Evolutionary conservation across 2,888 invertebrate species (phyloP), one percentile per base, ranked within the genome.

Genomic region (Xylota segnis): DNA sequence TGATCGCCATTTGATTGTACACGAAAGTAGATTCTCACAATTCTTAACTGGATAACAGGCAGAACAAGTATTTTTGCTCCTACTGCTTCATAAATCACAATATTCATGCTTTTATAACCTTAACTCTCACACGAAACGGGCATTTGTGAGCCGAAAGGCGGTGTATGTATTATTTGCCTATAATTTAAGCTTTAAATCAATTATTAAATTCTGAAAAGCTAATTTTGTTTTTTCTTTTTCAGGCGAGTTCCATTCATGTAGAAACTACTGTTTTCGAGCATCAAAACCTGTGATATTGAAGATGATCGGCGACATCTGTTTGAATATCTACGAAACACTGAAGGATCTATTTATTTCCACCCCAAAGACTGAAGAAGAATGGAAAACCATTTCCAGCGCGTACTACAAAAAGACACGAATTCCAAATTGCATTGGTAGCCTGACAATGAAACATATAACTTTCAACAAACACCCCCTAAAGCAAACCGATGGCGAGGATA

Each of bases 161-260:
- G n/a, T n/a, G n/a, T n/a, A n/a, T n/a, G n/a, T n/a, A n/a, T n/a
- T n/a, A n/a, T n/a, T n/a, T n/a, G n/a, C n/a, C n/a, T n/a, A n/a
- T n/a, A n/a, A n/a, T n/a, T n/a, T n/a, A 23, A 23, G 23, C 23
- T 23, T 23, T 23, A 23, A 23, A 23, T 23, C 23, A 23, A 23
- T 23, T 23, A 23, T 23, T 23, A 3, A 23, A 37, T 9, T 37
- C 10, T 37, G 0, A 10, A 12, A 37, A 1, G 12, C 10, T 37
- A 3, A 34, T 37, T 10, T 58, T n/a, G n/a, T 18, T 56, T 32
- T 54, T 59, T 29, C 40, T 7, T 37, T 81, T 83, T 32, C 87
- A 91, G 91, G 91, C 87, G 91, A 91, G 89, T 90, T 91, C 75
- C 91, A 91, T 88, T 91, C 91, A 83, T 91, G 91, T 89, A 91